Conservation (phyloP, 2,888 invertebrate species). For the Leptura quadrifasciata region DNA sequence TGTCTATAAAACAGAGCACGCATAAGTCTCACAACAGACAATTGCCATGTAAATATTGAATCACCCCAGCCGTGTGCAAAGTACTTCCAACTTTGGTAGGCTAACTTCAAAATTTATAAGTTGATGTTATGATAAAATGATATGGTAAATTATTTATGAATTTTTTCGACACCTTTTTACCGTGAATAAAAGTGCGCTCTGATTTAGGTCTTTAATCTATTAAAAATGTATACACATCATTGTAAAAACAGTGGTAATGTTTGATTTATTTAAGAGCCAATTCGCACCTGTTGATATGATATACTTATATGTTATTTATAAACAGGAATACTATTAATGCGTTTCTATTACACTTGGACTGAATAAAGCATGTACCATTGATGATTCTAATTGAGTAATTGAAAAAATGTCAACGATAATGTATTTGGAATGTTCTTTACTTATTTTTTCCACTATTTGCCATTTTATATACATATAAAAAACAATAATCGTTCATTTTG, state of each 20-base stretch:
- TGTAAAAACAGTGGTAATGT: slow-evolving; percentile 59
- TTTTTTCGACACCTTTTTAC: slow-evolving; percentile 72
- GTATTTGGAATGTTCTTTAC: no score
- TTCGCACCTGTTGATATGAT: slow-evolving; percentile 64
- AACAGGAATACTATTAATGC: not conserved
- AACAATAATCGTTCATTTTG: no score
- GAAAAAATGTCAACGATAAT: no score
- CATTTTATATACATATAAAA: no score
- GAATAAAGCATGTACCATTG: not conserved
- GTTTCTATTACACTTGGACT: not conserved
- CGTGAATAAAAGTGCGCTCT: slow-evolving; percentile 48
- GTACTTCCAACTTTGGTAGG: slow-evolving; percentile 49
- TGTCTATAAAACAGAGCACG: slow-evolving; percentile 40
- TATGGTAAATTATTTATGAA: slow-evolving; percentile 74
- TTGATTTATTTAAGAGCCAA: slow-evolving; percentile 60
- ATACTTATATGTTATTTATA: slow-evolving; percentile 35
- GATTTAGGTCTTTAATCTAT: slow-evolving; percentile 61
- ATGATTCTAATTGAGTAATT: no score
- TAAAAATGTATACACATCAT: slow-evolving; percentile 63
- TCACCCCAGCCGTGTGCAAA: slow-evolving; percentile 44
- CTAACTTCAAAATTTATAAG: slow-evolving; percentile 72
- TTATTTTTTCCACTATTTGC: no score
- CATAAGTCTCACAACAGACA: slow-evolving; percentile 54
- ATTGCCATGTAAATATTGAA: slow-evolving; percentile 66
- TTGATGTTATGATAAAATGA: slow-evolving; percentile 73